phyloP scores from a whole-genome alignment of 2,113 vertebrate species.

The Oncorhynchus kisutch region DNA sequence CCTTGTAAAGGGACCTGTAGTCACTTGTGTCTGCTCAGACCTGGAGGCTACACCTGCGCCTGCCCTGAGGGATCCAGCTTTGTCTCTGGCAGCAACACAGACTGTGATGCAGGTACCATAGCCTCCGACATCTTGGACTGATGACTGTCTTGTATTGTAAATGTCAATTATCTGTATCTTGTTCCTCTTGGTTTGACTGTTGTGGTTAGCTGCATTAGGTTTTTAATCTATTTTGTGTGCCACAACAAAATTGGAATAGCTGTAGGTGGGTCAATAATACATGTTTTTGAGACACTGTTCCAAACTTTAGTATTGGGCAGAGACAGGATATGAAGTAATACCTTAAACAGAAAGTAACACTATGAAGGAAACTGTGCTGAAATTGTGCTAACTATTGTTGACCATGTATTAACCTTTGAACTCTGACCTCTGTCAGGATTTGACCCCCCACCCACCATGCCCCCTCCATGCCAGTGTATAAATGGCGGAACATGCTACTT shows the following conservation, averaged over 20 bases:
- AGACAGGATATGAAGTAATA: too few species aligned
- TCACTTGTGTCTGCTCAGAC: slow-evolving; percentile 70
- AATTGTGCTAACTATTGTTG: not conserved
- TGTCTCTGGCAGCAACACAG: slow-evolving; percentile 55
- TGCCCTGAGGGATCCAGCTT: slow-evolving; percentile 69
- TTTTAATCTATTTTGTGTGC: too few species aligned
- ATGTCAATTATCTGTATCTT: not conserved
- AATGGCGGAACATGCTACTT: slow-evolving; percentile 72
- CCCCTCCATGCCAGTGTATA: slow-evolving; percentile 66
- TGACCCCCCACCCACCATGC: slow-evolving; percentile 65
- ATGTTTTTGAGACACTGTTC: not conserved
- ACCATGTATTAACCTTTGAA: not conserved
- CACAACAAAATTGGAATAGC: too few species aligned
- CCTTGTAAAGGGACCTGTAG: slow-evolving; percentile 71
- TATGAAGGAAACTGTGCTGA: not conserved
- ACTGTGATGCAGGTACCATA: slow-evolving; percentile 64
- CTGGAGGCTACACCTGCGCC: slow-evolving; percentile 67
- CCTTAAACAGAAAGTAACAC: too few species aligned
- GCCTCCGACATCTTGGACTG: not conserved
- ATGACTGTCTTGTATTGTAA: not conserved
- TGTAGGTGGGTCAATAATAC: too few species aligned
- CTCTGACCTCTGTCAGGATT: slow-evolving; percentile 40
- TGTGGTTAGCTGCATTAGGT: too few species aligned
- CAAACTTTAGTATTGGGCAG: too few species aligned
- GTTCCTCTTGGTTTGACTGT: too few species aligned